phyloP scores from a whole-genome alignment of 2,797 vertebrate species.

The Danionella dracula region DNA sequence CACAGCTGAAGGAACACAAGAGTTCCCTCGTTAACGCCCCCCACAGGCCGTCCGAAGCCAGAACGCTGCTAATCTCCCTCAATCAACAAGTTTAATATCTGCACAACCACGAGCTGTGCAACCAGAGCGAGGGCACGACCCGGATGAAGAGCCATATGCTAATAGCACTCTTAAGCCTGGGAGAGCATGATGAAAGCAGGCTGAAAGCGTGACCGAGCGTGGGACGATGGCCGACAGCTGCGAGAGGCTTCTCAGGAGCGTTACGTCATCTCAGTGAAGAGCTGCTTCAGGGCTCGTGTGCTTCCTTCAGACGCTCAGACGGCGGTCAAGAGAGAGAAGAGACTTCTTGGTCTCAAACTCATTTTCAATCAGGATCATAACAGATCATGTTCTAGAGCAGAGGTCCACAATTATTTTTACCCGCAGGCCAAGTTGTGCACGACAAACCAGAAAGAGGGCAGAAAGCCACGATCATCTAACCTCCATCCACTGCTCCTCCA shows the following conservation, averaged over 20 bases:
- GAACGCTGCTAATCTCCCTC: constrained; percentile 33
- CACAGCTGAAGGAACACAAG: constrained; percentile 10
- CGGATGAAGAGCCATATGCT: constrained; percentile 4
- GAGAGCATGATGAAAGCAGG: constrained; percentile 3
- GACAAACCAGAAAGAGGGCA: no score
- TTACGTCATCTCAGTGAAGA: constrained; percentile 54
- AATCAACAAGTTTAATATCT: constrained; percentile 26
- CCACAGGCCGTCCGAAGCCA: background rate
- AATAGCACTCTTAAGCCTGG: constrained; percentile 22
- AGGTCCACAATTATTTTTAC: no score
- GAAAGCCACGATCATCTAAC: no score
- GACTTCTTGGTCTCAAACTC: no score
- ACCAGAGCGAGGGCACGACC: constrained; percentile 23
- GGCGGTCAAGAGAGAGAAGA: no score
- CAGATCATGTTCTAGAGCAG: no score
- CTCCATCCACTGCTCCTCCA: no score
- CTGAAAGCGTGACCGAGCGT: constrained; percentile 22
- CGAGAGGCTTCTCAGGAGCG: constrained; percentile 37
- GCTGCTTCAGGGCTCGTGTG: constrained; percentile 5
- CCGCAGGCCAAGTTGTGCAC: no score
- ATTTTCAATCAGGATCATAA: no score
- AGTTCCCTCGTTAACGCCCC: constrained; percentile 26
- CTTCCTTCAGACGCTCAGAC: no score
- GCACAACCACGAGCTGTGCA: background rate
- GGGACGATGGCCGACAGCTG: constrained; percentile 47